These are phyloP conservation scores for Paradisaea rubra DNA, from an alignment of 2,113 vertebrate species.

Conservation along the genomic window DNA sequence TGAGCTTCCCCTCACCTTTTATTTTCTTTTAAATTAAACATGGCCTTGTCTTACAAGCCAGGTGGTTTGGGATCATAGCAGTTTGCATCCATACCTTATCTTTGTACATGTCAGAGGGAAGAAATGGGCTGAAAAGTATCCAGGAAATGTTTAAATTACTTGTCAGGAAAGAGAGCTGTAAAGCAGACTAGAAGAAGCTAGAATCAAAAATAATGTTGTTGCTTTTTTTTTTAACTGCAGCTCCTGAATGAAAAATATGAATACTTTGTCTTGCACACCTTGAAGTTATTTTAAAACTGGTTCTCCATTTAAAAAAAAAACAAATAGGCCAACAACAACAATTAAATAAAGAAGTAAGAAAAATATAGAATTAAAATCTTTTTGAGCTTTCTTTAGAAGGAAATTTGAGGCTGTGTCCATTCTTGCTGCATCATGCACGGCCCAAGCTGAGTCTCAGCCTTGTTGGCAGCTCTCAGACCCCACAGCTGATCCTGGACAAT, in stretches of 20 bases:
- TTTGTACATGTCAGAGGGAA: neutral
- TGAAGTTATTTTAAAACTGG: neutral
- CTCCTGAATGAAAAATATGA: neutral
- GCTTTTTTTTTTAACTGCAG: neutral
- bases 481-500: neutral
- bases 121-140: neutral
- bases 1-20: neutral
- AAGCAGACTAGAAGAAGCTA: neutral
- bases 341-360: neutral
- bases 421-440: neutral
- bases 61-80: neutral
- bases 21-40: neutral
- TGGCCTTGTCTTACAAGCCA: neutral
- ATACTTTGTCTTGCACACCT: neutral
- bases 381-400: neutral
- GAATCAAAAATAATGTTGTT: neutral
- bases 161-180: neutral
- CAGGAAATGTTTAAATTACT: neutral
- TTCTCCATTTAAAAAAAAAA: neutral
- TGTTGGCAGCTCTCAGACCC: rapidly evolving
- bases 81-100: neutral
- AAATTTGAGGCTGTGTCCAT: neutral
- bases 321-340: neutral
- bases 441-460: neutral
- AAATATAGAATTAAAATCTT: neutral